Conservation (phyloP, 2,888 invertebrate species). For the Erynnis tages region DNA sequence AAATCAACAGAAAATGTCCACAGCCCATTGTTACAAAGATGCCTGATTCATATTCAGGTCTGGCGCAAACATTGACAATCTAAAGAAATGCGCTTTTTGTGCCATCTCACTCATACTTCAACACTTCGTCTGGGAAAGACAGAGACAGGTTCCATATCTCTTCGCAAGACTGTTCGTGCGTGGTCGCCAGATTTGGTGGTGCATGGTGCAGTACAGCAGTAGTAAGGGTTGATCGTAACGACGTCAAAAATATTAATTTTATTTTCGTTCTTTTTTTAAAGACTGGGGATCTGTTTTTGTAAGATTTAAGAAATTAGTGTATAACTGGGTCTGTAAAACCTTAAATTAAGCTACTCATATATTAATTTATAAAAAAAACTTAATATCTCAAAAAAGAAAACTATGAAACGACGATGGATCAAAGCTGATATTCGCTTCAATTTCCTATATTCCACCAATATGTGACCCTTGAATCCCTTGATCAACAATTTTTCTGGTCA, state of each 20-base stretch:
- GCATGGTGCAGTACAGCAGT: no score
- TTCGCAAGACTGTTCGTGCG: no score
- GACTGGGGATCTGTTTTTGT: no score
- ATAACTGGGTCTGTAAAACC: no score
- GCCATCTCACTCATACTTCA: no score
- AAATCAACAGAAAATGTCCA: neutral
- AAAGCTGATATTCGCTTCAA: slow-evolving; percentile 2
- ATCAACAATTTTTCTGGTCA: slow-evolving; percentile 70
- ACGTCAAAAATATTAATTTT: no score
- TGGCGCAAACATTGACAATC: slow-evolving; percentile 17
- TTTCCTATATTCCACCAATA: slow-evolving; percentile 2
- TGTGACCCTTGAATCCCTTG: slow-evolving; percentile 22
- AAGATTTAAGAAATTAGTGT: no score
- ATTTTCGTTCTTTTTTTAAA: no score
- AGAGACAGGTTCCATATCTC: no score
- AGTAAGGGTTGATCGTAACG: no score
- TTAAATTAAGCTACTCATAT: neutral
- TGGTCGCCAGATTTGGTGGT: no score
- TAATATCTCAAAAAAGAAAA: neutral
- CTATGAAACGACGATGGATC: neutral
- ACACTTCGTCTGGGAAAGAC: no score
- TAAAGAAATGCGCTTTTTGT: slow-evolving; percentile 15
- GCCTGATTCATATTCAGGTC: slow-evolving; percentile 11
- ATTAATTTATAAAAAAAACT: neutral
- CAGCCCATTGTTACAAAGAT: slow-evolving; percentile 4